Conservation (phyloP, 1,140 invertebrate species). For the Tetramorium parvispinum region DNA sequence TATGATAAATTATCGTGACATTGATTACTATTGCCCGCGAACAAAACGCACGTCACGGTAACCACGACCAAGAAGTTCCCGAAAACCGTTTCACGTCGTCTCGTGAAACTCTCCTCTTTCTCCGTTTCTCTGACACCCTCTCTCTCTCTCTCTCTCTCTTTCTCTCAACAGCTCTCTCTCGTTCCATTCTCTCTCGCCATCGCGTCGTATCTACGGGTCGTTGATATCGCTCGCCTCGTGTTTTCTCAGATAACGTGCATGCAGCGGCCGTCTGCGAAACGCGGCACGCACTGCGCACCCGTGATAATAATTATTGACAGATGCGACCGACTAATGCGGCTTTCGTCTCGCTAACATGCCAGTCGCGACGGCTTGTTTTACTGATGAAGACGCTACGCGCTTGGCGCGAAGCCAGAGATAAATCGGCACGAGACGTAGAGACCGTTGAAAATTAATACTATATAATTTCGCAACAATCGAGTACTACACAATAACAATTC, state of each 20-base stretch:
- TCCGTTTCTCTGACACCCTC: neutral
- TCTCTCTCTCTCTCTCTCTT: neutral
- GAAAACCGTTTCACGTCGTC: slow-evolving; percentile 20
- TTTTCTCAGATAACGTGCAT: slow-evolving; percentile 74
- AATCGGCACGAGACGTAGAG: neutral
- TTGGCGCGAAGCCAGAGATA: neutral
- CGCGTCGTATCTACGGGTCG: slow-evolving; percentile 72
- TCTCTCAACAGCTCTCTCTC: slow-evolving; percentile 19
- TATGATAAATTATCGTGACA: slow-evolving; percentile 16
- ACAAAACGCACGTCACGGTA: neutral
- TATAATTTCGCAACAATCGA: neutral
- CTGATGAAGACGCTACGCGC: slow-evolving; percentile 25
- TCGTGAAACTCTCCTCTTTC: slow-evolving; percentile 2
- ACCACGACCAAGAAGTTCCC: neutral
- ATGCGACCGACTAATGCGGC: slow-evolving; percentile 70
- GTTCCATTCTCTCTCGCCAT: neutral
- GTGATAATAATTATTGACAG: slow-evolving; percentile 77
- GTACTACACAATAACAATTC: neutral
- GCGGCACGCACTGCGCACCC: slow-evolving; percentile 54
- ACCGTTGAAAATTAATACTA: slow-evolving; percentile 15
- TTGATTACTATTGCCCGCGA: neutral
- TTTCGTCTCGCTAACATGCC: slow-evolving; percentile 44
- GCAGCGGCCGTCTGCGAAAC: slow-evolving; percentile 58
- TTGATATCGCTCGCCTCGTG: slow-evolving; percentile 75
- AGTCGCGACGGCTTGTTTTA: slow-evolving; percentile 26